Conservation (phyloP, 2,113 vertebrate species). For the Micronycteris hirsuta region DNA sequence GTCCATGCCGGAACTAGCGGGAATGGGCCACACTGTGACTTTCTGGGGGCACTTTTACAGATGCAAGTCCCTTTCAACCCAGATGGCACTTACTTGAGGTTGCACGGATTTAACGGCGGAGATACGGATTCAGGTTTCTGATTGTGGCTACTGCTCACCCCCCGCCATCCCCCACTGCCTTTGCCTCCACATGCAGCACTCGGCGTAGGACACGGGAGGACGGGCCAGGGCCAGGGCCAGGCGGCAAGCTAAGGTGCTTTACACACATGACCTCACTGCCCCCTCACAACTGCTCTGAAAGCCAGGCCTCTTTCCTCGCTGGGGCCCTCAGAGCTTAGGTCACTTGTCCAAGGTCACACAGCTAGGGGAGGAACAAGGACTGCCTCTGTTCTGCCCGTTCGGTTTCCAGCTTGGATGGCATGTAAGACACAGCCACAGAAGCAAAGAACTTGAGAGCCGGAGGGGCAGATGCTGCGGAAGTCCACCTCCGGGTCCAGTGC, state of each 20-base stretch:
- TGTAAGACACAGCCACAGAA: background rate
- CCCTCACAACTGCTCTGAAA: background rate
- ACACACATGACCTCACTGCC: background rate
- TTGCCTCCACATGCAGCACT: too few relatives aligned
- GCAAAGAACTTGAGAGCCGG: background rate
- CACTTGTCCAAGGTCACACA: background rate
- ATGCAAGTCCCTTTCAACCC: background rate
- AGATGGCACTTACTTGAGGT: background rate
- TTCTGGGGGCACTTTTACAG: background rate
- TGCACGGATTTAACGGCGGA: background rate
- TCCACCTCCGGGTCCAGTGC: background rate
- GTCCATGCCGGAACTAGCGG: background rate
- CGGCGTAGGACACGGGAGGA: background rate
- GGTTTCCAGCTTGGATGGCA: rapidly evolving
- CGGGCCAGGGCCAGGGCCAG: rapidly evolving
- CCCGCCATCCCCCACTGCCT: too few relatives aligned
- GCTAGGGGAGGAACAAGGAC: background rate
- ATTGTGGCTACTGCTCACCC: background rate
- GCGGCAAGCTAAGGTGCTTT: background rate
- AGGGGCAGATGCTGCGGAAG: background rate
- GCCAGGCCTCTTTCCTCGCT: background rate
- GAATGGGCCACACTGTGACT: background rate
- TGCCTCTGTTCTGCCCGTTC: background rate
- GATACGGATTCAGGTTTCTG: background rate
- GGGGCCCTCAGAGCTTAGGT: background rate